Conservation (phyloP, 1,140 invertebrate species). For the Tribolium madens region DNA sequence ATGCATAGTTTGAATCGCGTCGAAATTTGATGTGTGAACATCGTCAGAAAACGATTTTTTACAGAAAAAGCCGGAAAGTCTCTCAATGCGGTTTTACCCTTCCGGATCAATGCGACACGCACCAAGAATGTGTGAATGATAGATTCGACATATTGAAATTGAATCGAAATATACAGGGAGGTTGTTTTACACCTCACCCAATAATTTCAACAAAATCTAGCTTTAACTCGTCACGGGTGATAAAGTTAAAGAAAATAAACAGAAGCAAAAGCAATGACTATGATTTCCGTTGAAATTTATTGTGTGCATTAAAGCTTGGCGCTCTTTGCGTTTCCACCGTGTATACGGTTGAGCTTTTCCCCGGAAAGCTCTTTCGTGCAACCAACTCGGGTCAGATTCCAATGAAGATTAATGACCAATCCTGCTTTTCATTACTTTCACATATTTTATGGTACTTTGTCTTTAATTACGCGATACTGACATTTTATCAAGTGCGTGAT, state of each 20-base stretch:
- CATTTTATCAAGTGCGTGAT: not conserved
- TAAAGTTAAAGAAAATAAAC: too few relatives aligned
- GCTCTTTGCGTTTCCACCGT: not conserved
- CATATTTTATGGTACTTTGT: constrained; percentile 3
- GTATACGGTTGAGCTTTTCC: not conserved
- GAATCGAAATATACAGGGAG: not conserved
- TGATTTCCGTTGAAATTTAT: not conserved
- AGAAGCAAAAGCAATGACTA: not conserved
- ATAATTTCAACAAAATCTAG: too few relatives aligned
- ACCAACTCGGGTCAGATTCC: not conserved
- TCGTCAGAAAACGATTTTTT: constrained; percentile 26
- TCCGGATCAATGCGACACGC: constrained; percentile 1
- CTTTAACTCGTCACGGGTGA: too few relatives aligned
- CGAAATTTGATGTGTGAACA: constrained; percentile 5
- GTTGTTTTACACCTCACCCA: not conserved
- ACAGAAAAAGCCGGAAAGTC: not conserved
- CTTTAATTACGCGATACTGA: constrained; percentile 14
- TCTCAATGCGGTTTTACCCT: constrained; percentile 1
- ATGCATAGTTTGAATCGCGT: constrained; percentile 27
- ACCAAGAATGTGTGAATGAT: not conserved
- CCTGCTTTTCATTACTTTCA: constrained; percentile 11
- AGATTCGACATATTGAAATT: not conserved
- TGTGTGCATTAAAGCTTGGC: not conserved
- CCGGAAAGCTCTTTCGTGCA: not conserved
- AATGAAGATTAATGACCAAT: constrained; percentile 24